These are phyloP conservation scores for Drosophila nr. medialis DNA, from an alignment of 2,888 invertebrate species.

Conservation along the genomic window DNA sequence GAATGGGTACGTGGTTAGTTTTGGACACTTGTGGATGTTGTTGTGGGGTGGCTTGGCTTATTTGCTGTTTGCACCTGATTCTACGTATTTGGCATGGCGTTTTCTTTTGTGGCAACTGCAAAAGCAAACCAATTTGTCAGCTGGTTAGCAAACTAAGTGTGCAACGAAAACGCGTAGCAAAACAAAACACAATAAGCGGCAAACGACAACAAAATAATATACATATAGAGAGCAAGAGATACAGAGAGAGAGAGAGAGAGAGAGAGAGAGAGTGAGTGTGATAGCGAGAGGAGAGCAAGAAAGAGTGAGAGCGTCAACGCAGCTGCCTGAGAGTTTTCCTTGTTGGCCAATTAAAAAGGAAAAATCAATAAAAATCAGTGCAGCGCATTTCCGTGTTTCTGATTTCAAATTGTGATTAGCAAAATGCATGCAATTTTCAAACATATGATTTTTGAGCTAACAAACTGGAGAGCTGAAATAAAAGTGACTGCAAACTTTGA, in stretches of 20 bases:
- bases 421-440: neutral
- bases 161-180: slow-evolving; percentile 47
- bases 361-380: slow-evolving; percentile 70
- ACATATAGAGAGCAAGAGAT: neutral
- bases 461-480: neutral
- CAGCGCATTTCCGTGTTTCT: slow-evolving; percentile 26
- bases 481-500: neutral
- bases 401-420: neutral
- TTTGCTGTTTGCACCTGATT: slow-evolving; percentile 12
- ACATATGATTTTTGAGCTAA: neutral
- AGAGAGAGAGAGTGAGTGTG: slow-evolving; percentile 2
- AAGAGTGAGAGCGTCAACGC: slow-evolving; percentile 23
- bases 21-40: slow-evolving; percentile 42
- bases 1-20: slow-evolving; percentile 32
- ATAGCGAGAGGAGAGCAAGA: slow-evolving; percentile 9
- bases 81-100: slow-evolving; percentile 23
- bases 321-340: slow-evolving; percentile 49
- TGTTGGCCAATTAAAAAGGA: slow-evolving; percentile 63
- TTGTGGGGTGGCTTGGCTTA: slow-evolving; percentile 12
- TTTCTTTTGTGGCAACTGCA: slow-evolving; percentile 42
- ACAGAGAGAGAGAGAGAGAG: slow-evolving; percentile 6
- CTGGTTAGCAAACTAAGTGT: slow-evolving; percentile 40
- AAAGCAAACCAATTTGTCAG: slow-evolving; percentile 27
- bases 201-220: slow-evolving; percentile 5
- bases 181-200: slow-evolving; percentile 57